Evolutionary conservation across 2,888 invertebrate genomes (phyloP).

Genomic region (Idaea aversata): DNA sequence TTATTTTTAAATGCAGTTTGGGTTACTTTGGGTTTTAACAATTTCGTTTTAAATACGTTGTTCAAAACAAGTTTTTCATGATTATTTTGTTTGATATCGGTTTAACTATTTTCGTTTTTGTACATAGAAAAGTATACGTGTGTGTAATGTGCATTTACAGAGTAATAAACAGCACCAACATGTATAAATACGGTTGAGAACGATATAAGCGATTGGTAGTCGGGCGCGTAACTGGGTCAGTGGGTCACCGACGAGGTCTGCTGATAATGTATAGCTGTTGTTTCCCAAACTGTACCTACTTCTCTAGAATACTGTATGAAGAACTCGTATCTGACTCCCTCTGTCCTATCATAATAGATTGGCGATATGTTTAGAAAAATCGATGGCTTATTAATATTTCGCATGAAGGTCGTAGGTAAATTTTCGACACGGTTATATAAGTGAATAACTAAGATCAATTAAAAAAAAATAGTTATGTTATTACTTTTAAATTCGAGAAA

Average conservation of each 20-base stretch:
- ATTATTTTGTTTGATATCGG: neutral
- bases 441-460: too few relatives aligned
- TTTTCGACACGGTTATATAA: too few relatives aligned
- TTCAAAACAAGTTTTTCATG: neutral
- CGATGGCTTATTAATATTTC: too few relatives aligned
- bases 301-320: slow-evolving; percentile 33
- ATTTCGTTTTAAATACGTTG: neutral
- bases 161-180: slow-evolving; percentile 31
- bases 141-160: slow-evolving; percentile 29
- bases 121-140: slow-evolving; percentile 10
- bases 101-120: slow-evolving; percentile 3
- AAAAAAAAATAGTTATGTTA: too few relatives aligned
- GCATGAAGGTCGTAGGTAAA: too few relatives aligned
- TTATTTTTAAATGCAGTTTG: too few relatives aligned
- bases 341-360: neutral
- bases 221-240: slow-evolving; percentile 82
- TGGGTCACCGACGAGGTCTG: slow-evolving; percentile 82
- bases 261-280: slow-evolving; percentile 59
- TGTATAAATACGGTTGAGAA: slow-evolving; percentile 40
- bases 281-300: slow-evolving; percentile 58
- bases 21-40: too few relatives aligned
- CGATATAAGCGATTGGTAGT: slow-evolving; percentile 61
- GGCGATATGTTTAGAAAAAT: neutral
- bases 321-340: slow-evolving; percentile 9
- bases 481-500: too few relatives aligned